A percentile compares a stretch with the other conserved stretches of the same genome.
phyloP scores from a whole-genome alignment of 2,888 invertebrate species.

The Rhagonycha fulva region DNA sequence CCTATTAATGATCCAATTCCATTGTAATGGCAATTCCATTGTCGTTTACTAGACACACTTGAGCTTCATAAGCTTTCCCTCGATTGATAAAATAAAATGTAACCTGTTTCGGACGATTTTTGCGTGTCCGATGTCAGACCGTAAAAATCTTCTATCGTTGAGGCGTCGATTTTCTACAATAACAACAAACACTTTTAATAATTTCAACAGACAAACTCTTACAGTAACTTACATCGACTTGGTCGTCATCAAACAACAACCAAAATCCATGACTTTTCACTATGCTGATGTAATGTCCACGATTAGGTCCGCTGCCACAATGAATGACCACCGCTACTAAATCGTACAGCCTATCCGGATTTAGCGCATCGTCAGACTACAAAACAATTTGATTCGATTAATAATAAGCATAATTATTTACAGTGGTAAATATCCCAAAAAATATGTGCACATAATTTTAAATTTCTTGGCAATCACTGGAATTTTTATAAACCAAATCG shows the following conservation, averaged over 20 bases:
- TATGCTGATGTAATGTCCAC: constrained; percentile 99
- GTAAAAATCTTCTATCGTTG: constrained; percentile 99
- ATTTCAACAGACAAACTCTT: not conserved
- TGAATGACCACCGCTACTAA: constrained; percentile 99
- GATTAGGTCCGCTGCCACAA: constrained; percentile 98
- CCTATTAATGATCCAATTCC: constrained; percentile 16
- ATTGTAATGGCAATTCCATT: constrained; percentile 1
- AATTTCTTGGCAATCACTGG: too few species aligned
- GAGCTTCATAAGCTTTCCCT: constrained; percentile 52
- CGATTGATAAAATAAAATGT: constrained; percentile 98
- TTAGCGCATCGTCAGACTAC: constrained; percentile 97
- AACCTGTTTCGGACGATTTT: constrained; percentile 99
- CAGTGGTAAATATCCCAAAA: too few species aligned
- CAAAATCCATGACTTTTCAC: constrained; percentile 99
- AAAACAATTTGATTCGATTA: constrained; percentile 34
- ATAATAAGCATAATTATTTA: not conserved
- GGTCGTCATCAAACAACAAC: constrained; percentile 99
- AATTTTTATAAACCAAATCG: too few species aligned
- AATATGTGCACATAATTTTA: too few species aligned
- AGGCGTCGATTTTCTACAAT: constrained; percentile 96
- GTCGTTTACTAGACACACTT: constrained; percentile 21
- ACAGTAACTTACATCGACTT: constrained; percentile 90
- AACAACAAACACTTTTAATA: constrained; percentile 17
- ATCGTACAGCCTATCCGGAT: constrained; percentile 97
- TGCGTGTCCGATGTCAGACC: constrained; percentile 98